Conservation (phyloP, 2,113 vertebrate genomes). For the Coturnix japonica region DNA sequence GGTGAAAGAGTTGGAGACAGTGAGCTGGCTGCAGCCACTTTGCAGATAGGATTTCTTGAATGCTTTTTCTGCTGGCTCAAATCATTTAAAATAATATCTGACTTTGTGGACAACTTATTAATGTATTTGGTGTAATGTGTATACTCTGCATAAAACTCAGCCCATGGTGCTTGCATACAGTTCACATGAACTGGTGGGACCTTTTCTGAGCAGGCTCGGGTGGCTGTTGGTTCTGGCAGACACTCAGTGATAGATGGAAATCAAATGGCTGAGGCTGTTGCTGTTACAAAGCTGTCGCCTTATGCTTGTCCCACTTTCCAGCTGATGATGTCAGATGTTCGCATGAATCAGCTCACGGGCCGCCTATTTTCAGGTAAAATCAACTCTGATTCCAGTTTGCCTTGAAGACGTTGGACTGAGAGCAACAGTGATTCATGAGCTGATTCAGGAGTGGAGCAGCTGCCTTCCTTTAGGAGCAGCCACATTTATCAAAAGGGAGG, state of each 20-base stretch:
- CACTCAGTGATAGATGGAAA: neutral
- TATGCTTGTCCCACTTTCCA: neutral
- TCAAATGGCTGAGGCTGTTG: neutral
- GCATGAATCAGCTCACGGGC: slow-evolving; percentile 1
- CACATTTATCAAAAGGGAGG: slow-evolving; percentile 25
- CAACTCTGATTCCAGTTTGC: neutral
- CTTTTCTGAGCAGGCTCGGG: neutral
- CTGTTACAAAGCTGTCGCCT: neutral
- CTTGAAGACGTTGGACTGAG: neutral
- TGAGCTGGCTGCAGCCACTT: neutral
- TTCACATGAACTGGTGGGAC: neutral
- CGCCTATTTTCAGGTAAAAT: slow-evolving; percentile 37
- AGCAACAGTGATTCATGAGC: slow-evolving; percentile 38
- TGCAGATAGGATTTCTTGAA: neutral
- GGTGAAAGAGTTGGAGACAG: neutral
- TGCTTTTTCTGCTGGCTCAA: neutral
- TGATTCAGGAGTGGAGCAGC: slow-evolving; percentile 38
- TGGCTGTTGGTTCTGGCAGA: neutral
- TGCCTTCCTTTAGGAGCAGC: neutral
- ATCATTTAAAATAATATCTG: neutral
- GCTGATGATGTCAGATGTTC: slow-evolving; percentile 7
- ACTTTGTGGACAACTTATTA: no score
- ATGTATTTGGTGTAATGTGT: neutral
- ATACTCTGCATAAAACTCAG: neutral
- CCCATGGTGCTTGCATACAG: neutral